phyloP scores from a whole-genome alignment of 2,113 vertebrate genomes.

The Antechinus flavipes region DNA sequence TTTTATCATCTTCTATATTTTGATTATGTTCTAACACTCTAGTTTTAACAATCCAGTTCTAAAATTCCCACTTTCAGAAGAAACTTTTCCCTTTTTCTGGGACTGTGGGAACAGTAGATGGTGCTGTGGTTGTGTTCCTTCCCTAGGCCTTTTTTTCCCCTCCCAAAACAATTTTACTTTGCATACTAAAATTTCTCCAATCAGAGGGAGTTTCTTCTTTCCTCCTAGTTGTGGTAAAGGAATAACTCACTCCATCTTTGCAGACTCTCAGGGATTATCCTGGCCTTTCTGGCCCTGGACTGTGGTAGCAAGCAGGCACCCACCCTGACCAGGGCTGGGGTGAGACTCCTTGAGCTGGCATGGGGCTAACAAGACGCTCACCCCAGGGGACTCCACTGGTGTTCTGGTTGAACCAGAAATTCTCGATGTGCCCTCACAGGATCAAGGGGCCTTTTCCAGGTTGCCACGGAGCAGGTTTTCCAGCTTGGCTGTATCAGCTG shows the following conservation, averaged over 20 bases:
- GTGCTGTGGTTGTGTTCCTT: conserved; percentile 47
- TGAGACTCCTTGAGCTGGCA: conserved; percentile 4
- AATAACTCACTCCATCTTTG: background rate
- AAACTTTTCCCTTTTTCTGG: background rate
- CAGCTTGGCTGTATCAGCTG: conserved; percentile 46
- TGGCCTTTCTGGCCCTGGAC: background rate
- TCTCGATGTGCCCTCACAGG: conserved; percentile 68
- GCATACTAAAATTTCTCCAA: background rate
- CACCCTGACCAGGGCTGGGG: background rate
- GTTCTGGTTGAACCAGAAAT: conserved; percentile 77
- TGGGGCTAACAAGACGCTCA: conserved; percentile 45
- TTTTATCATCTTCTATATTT: background rate
- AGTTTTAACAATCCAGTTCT: background rate
- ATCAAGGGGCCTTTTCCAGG: conserved; percentile 59
- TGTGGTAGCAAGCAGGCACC: conserved; percentile 37
- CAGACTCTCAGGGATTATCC: background rate
- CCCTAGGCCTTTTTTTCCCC: background rate
- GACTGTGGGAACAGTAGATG: background rate
- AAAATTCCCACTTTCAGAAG: background rate
- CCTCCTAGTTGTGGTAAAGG: background rate
- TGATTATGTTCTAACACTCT: background rate
- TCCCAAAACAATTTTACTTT: background rate
- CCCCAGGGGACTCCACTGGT: conserved; percentile 31
- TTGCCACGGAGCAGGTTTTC: conserved; percentile 53
- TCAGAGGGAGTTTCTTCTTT: background rate